A percentile compares a stretch with the other conserved stretches of the same genome.
Evolutionary conservation across 2,888 invertebrate genomes (phyloP).

Genomic region (Exocentrus adspersus): DNA sequence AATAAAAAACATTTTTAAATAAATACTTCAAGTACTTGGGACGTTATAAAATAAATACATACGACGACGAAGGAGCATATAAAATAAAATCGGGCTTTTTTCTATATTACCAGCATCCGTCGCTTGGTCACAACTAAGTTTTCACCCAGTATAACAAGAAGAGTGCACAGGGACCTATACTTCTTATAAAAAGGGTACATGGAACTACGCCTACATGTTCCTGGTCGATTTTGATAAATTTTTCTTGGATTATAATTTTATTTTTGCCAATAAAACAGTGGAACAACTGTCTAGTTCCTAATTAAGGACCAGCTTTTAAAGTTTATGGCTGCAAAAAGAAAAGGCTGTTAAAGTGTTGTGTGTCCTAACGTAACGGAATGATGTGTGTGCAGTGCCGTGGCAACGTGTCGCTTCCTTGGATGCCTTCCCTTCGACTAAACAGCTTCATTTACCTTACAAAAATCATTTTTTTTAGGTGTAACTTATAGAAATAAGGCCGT

Average conservation of each 20-base stretch:
- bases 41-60: too few species aligned
- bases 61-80: background rate
- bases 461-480: conserved; percentile 58
- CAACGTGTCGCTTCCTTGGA: conserved; percentile 33
- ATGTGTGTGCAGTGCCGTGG: conserved; percentile 30
- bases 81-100: conserved; percentile 29
- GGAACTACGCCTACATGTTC: background rate
- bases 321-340: conserved; percentile 42
- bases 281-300: too few species aligned
- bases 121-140: conserved; percentile 14
- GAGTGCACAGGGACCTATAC: conserved; percentile 1
- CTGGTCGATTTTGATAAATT: background rate
- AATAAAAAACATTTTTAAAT: too few species aligned
- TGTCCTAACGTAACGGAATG: conserved; percentile 35
- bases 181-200: too few species aligned
- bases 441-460: conserved; percentile 43
- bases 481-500: conserved; percentile 48
- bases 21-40: too few species aligned
- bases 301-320: conserved; percentile 42
- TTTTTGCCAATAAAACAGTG: too few species aligned
- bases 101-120: conserved; percentile 24
- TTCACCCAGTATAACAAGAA: conserved; percentile 5
- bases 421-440: conserved; percentile 23
- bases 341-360: conserved; percentile 44
- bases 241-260: background rate